Percentiles rank a stretch among this genome's conserved stretches.
These are phyloP conservation scores for Selene dorsalis DNA, from an alignment of 2,797 vertebrate species.

Conservation along the genomic window DNA sequence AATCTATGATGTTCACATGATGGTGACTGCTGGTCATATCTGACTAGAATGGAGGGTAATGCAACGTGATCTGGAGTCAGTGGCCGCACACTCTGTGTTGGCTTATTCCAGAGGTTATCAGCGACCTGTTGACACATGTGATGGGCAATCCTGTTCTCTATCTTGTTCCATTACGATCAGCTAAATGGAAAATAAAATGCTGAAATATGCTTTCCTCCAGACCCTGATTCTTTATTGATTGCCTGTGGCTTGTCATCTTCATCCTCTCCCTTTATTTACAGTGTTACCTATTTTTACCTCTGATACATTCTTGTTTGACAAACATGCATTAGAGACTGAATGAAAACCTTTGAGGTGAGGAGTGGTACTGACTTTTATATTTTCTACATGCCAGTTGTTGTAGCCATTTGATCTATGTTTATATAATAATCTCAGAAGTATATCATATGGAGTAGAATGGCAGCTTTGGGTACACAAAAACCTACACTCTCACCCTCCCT, in stretches of 20 bases:
- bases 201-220: conserved; percentile 9
- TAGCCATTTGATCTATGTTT: not conserved
- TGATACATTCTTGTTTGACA: conserved; percentile 4
- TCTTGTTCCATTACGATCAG: conserved; percentile 37
- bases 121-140: conserved; percentile 44
- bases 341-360: not conserved
- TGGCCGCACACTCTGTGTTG: conserved; percentile 10
- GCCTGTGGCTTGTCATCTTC: conserved; percentile 35
- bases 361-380: not conserved
- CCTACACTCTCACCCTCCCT: not conserved
- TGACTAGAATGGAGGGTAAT: conserved; percentile 45
- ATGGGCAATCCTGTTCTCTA: conserved; percentile 44
- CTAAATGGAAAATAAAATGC: conserved; percentile 40
- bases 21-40: conserved; percentile 31
- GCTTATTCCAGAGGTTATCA: conserved; percentile 59
- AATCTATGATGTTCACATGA: conserved; percentile 43
- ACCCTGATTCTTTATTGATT: conserved; percentile 41
- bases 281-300: not conserved
- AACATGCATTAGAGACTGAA: not conserved
- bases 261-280: conserved; percentile 23
- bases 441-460: not conserved
- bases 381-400: not conserved
- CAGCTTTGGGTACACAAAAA: not conserved
- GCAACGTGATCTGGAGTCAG: conserved; percentile 48
- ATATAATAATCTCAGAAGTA: not conserved